Evolutionary conservation across 2,113 vertebrate species (phyloP).

Genomic region (Bubalus kerabau): DNA sequence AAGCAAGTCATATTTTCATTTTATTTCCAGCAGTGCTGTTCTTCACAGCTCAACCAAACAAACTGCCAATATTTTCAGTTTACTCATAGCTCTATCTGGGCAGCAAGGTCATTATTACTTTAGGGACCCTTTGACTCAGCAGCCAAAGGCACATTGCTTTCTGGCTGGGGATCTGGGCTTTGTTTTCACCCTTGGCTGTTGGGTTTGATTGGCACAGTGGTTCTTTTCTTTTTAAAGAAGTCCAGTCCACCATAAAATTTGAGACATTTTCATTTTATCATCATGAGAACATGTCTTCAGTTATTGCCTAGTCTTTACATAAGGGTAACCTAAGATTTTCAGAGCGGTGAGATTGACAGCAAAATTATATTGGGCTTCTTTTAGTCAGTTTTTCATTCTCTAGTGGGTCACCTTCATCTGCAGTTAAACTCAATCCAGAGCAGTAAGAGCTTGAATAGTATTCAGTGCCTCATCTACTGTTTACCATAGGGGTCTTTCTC

Average conservation of each 20-base stretch:
- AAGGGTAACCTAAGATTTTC: background rate
- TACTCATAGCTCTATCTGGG: background rate
- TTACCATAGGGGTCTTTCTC: background rate
- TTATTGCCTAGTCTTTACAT: background rate
- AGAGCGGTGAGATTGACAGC: background rate
- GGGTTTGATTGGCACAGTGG: background rate
- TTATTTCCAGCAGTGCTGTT: background rate
- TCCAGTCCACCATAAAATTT: background rate
- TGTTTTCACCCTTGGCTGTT: background rate
- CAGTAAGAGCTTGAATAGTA: background rate
- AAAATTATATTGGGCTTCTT: background rate
- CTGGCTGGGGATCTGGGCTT: background rate
- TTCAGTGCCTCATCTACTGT: background rate
- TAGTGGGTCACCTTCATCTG: background rate
- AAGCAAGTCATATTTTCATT: background rate
- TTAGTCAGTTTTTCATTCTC: background rate
- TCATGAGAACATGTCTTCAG: background rate
- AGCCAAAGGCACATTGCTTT: background rate
- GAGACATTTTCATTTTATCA: background rate
- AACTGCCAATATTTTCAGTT: background rate
- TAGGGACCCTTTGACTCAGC: background rate
- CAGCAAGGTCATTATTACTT: background rate
- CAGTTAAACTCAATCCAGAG: background rate
- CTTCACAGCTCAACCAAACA: background rate
- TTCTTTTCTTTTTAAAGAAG: background rate